phyloP scores from a whole-genome alignment of 35 echinoderm and acorn worm species.

The Acanthaster planci region DNA sequence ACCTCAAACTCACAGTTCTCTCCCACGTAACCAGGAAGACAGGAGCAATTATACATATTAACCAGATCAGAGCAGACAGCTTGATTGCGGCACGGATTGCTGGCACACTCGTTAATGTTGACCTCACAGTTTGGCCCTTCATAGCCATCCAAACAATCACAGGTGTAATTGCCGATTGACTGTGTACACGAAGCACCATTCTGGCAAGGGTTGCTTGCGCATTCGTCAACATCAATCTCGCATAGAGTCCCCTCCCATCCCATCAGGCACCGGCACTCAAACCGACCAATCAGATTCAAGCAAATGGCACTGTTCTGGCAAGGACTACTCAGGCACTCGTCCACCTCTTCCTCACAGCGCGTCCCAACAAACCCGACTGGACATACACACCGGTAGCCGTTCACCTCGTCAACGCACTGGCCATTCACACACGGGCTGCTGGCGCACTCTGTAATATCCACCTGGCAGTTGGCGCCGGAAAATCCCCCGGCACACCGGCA shows the following conservation, averaged over 20 bases:
- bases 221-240: slow-evolving; percentile 49
- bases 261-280: slow-evolving; percentile 26
- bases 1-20: neutral
- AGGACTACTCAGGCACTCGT: neutral
- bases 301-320: slow-evolving; percentile 22
- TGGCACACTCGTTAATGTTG: slow-evolving; percentile 57
- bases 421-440: slow-evolving; percentile 35
- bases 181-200: slow-evolving; percentile 57
- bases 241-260: slow-evolving; percentile 30
- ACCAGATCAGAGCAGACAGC: slow-evolving; percentile 33
- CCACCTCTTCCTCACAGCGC: neutral
- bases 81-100: slow-evolving; percentile 60
- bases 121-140: slow-evolving; percentile 42
- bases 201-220: slow-evolving; percentile 45
- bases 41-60: slow-evolving; percentile 36
- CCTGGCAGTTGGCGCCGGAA: slow-evolving; percentile 39
- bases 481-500: slow-evolving; percentile 48
- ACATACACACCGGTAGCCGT: slow-evolving; percentile 41
- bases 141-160: slow-evolving; percentile 62
- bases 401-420: slow-evolving; percentile 24
- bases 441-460: slow-evolving; percentile 33
- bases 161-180: slow-evolving; percentile 40
- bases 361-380: neutral
- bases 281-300: slow-evolving; percentile 5
- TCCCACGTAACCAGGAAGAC: slow-evolving; percentile 12